Evolutionary conservation across 2,113 vertebrate genomes (phyloP), one percentile per base, ranked within the genome.

Genomic region (Cephalopholis sonnerati): DNA sequence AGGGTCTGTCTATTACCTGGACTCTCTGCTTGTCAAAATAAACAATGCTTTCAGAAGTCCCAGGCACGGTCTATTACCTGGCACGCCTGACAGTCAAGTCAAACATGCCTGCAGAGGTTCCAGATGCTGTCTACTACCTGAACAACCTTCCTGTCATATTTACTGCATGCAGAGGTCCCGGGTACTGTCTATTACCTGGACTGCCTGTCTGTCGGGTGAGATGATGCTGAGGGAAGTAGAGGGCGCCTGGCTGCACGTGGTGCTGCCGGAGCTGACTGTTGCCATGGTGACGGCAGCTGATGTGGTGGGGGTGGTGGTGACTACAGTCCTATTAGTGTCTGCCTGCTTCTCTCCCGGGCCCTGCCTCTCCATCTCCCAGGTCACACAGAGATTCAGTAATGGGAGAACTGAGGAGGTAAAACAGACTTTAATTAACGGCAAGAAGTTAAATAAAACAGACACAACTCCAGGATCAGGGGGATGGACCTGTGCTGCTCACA

Each of bases 141-240:
- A 20, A 51, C 6, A 36, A 5, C 32, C 80, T 97, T 95, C 57
- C 96, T 92, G 91, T 97, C 95, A 3, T 61, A 7, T 16, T 93
- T 90, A 1, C 15, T 44, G 25, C 5, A 4, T 11, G 2, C 55
- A 58, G 44, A 62, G 22, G 9, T 51, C 36, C 32, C 10, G 3
- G 53, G 24, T 54, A 0, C 36, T 48, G 44, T 76, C 67, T 79
- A 44, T 92, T 96, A 98, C 97, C 96, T 98, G 97, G 5, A 98
- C 97, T 0, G 97, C 96, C 84, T 97, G 96, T 68, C 97, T 95
- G 91, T 98, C 97, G 1, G 90, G 61, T 7, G 97, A 95, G 70
- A 96, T 91, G 3, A 97, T 97, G 88, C 97, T 96, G 61, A 97
- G 95, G 10, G 97, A 97, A 25, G 97, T 92, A 78, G 96, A 95